A percentile compares a stretch with the other conserved stretches of the same genome.
Conservation (phyloP, 92 coral and sea anemone species). For the Umimayanthus chanpuru region DNA sequence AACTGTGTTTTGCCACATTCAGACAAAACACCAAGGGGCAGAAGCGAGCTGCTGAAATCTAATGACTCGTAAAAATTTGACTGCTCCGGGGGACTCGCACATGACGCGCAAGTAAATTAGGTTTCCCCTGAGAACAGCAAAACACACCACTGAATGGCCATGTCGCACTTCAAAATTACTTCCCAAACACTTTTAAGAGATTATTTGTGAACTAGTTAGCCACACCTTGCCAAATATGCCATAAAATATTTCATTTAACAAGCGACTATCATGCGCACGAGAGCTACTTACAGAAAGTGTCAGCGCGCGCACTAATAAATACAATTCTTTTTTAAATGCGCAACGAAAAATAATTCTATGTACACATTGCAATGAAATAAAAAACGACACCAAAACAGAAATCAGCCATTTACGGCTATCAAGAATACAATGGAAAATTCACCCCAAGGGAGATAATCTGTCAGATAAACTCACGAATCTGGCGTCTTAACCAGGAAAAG, state of each 20-base stretch:
- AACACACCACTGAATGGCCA: neutral
- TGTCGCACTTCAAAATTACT: slow-evolving; percentile 20
- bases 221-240: slow-evolving; percentile 37
- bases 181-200: slow-evolving; percentile 18
- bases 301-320: neutral
- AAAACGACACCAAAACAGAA: slow-evolving; percentile 30
- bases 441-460: slow-evolving; percentile 48
- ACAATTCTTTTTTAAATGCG: neutral
- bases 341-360: slow-evolving; percentile 31
- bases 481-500: slow-evolving; percentile 20
- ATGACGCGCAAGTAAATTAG: neutral
- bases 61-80: slow-evolving; percentile 23
- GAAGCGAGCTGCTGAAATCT: slow-evolving; percentile 21
- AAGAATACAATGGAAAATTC: slow-evolving; percentile 33
- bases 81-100: slow-evolving; percentile 14
- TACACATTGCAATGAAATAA: slow-evolving; percentile 15
- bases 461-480: slow-evolving; percentile 27
- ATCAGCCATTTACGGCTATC: slow-evolving; percentile 44
- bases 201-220: slow-evolving; percentile 29
- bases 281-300: neutral
- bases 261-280: slow-evolving; percentile 2
- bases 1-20: neutral
- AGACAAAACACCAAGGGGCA: slow-evolving; percentile 39
- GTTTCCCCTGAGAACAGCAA: slow-evolving; percentile 10
- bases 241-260: slow-evolving; percentile 8